Base-by-base conservation (phyloP, 2,113 vertebrate species). In the Spermophilus dauricus region DNA sequence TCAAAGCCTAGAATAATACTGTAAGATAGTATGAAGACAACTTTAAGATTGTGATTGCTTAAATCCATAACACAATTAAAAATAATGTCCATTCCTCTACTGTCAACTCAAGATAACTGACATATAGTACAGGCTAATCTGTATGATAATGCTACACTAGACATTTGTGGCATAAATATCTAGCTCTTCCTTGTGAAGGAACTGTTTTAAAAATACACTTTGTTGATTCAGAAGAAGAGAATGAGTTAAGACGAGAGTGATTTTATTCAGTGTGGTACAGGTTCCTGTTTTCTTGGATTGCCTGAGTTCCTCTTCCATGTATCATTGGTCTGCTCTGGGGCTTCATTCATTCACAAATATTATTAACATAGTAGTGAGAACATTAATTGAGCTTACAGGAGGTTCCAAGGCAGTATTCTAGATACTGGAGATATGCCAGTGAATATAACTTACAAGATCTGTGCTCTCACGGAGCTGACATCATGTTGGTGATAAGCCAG, bases 21-120 rank as follows among this genome's bases (percentile, higher is more conserved):
- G 18, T 70, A 87, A 53, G 28, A 58, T 1, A 48, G 51, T 45
- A 65, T 51, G 37, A 95, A 94, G 32, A 56, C 14, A 91, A 76
- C 32, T 80, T 95, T 89, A 80, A 32, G 77, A 91, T 77, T 73
- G 20, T 92, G 70, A 95, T 86, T 76, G 17, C 75, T 82, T 73
- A 37, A 83, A 78, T 83, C 22, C 48, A 63, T 92, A 90, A 73
- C 30, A 42, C 53, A 80, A 65, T 48, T 83, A 56, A 86, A 92
- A 87, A 9, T 6, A 69, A 72, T 70, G 10, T 86, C 81, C 18
- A 67, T 89, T 73, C 22, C 39, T 51, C 24, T 42, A 48, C 45
- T 69, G 30, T 63, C 70, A 69, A 45, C 39, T 92, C 18, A 6
- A 75, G 56, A 16, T 58, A 86, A 37, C 28, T 84, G 69, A 75